phyloP scores from a whole-genome alignment of 2,888 invertebrate species.

The Rapana venosa region DNA sequence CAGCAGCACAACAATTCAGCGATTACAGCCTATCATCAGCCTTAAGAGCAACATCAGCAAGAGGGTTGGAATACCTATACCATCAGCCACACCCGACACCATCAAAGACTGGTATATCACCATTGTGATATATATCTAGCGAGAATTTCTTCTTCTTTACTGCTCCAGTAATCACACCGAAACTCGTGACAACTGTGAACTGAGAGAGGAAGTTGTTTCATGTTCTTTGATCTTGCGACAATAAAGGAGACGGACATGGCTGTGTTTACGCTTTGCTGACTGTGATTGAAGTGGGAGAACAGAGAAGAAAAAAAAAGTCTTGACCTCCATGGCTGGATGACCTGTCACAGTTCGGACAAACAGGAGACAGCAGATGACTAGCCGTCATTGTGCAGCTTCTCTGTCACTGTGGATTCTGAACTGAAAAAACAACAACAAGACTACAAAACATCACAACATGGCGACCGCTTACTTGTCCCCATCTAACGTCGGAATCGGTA shows the following conservation, averaged over 20 bases:
- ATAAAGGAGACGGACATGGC: not conserved
- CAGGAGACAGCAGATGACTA: not conserved
- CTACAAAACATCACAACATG: not conserved
- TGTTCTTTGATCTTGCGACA: not conserved
- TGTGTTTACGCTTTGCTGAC: not conserved
- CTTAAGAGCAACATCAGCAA: too few species aligned
- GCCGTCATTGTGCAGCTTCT: not conserved
- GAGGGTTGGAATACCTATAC: too few species aligned
- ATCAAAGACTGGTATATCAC: too few species aligned
- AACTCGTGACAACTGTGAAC: too few species aligned
- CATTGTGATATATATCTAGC: too few species aligned
- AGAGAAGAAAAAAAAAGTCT: not conserved
- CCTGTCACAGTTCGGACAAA: not conserved
- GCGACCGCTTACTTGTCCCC: not conserved
- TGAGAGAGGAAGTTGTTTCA: not conserved
- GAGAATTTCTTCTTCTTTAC: too few species aligned
- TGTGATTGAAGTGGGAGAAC: not conserved
- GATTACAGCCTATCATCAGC: too few species aligned
- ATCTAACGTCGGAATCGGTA: not conserved
- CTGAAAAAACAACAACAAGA: not conserved
- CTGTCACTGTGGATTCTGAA: not conserved
- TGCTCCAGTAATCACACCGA: too few species aligned
- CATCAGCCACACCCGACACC: too few species aligned
- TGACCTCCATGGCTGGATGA: not conserved
- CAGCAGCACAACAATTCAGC: too few species aligned